phyloP scores from a whole-genome alignment of 2,888 invertebrate genomes.

The Falcaria lacertinaria region DNA sequence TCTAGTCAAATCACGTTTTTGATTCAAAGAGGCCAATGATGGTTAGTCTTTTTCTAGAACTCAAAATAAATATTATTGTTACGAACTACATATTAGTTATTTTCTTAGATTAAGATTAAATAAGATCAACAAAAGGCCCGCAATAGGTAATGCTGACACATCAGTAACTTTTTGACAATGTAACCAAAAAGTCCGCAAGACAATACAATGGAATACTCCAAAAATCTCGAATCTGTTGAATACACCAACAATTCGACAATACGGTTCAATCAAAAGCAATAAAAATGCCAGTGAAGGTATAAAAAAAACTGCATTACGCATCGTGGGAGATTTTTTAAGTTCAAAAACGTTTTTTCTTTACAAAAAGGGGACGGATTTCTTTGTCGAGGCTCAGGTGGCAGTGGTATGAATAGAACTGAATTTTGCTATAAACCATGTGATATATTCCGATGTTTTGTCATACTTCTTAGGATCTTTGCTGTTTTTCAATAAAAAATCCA shows the following conservation, averaged over 20 bases:
- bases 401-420: conserved; percentile 33
- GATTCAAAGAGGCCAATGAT: no score
- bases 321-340: conserved; percentile 63
- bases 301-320: conserved; percentile 53
- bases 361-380: conserved; percentile 41
- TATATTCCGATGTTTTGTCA: conserved; percentile 11
- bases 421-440: conserved; percentile 23
- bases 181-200: conserved; percentile 8
- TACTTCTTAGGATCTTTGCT: conserved; percentile 11
- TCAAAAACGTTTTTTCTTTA: conserved; percentile 39
- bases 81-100: no score
- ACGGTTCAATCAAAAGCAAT: conserved; percentile 45
- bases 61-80: no score
- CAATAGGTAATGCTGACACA: not conserved
- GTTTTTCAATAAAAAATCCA: not conserved
- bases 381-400: conserved; percentile 59
- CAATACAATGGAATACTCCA: conserved; percentile 9
- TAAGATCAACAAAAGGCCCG: no score
- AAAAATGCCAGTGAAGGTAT: conserved; percentile 31
- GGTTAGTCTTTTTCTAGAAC: no score
- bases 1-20: no score
- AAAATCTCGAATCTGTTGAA: conserved; percentile 10
- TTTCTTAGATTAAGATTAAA: no score
- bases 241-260: conserved; percentile 27
- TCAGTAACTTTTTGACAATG: not conserved